A percentile compares a stretch with the other conserved stretches of the same genome.
Conservation (phyloP, 2,113 vertebrate genomes). For the Probosciger aterrimus region DNA sequence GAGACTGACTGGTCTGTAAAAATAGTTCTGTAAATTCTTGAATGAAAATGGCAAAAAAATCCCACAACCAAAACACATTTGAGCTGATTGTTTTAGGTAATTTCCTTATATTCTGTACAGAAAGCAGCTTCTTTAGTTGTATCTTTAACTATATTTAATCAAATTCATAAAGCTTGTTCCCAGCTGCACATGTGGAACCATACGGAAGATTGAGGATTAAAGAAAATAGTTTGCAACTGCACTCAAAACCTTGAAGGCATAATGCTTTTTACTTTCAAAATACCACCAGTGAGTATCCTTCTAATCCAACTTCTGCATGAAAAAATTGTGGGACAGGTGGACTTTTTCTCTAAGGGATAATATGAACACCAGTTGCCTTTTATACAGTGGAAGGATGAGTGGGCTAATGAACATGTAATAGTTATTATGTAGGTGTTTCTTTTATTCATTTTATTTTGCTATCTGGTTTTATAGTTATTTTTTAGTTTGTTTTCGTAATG, state of each 20-base stretch:
- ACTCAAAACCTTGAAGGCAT: not conserved
- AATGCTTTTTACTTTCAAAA: not conserved
- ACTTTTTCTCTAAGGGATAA: not conserved
- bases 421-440: not conserved
- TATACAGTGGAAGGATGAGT: not conserved
- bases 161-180: not conserved
- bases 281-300: not conserved
- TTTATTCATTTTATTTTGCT: not conserved
- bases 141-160: not conserved
- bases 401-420: not conserved
- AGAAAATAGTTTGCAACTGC: not conserved
- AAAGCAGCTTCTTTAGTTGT: not conserved
- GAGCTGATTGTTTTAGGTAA: not conserved
- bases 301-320: not conserved
- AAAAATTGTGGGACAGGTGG: not conserved
- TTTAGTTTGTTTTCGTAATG: not conserved
- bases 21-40: not conserved
- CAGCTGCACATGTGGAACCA: not conserved
- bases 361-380: not conserved
- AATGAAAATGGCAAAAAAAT: not conserved
- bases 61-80: not conserved
- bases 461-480: not conserved
- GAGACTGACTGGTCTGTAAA: too few relatives aligned
- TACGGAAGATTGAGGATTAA: not conserved
- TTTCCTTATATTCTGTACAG: not conserved